These are phyloP conservation scores for Reticulitermes lucifugus DNA, from an alignment of 2,888 invertebrate species.

Conservation along the genomic window DNA sequence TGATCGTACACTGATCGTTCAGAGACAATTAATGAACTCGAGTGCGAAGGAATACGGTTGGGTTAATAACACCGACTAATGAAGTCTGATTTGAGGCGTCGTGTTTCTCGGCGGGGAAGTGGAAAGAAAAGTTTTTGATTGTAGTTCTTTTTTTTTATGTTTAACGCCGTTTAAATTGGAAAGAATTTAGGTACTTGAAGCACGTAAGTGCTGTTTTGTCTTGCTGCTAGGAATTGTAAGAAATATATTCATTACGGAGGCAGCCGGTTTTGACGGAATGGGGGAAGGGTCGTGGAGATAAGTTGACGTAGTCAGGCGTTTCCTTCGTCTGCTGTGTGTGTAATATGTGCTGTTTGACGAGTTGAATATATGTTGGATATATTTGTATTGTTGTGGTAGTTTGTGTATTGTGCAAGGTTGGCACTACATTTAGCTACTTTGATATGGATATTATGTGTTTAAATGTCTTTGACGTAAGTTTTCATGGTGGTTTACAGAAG, in stretches of 20 bases:
- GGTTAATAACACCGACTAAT: conserved; percentile 46
- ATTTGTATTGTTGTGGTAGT: neutral
- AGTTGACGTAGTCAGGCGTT: conserved; percentile 51
- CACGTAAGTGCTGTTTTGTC: neutral
- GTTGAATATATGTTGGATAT: neutral
- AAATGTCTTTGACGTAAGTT: conserved; percentile 10
- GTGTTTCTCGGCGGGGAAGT: conserved; percentile 12
- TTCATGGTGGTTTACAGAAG: conserved; percentile 43
- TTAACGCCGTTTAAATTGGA: neutral
- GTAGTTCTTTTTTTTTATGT: neutral
- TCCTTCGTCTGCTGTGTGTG: neutral
- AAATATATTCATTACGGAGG: neutral
- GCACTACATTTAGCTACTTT: neutral
- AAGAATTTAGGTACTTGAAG: conserved; percentile 1
- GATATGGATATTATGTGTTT: neutral
- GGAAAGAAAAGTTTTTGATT: neutral
- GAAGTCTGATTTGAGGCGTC: conserved; percentile 45
- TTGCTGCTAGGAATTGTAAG: conserved; percentile 1
- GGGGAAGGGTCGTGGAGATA: conserved; percentile 38
- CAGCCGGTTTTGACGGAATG: conserved; percentile 42
- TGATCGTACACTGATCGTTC: no score
- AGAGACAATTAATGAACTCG: neutral
- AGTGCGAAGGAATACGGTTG: conserved; percentile 45
- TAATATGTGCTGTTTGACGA: neutral
- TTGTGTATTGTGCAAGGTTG: neutral